These are phyloP conservation scores for Euleptes europaea DNA, from an alignment of 2,113 vertebrate genomes.

Conservation along the genomic window DNA sequence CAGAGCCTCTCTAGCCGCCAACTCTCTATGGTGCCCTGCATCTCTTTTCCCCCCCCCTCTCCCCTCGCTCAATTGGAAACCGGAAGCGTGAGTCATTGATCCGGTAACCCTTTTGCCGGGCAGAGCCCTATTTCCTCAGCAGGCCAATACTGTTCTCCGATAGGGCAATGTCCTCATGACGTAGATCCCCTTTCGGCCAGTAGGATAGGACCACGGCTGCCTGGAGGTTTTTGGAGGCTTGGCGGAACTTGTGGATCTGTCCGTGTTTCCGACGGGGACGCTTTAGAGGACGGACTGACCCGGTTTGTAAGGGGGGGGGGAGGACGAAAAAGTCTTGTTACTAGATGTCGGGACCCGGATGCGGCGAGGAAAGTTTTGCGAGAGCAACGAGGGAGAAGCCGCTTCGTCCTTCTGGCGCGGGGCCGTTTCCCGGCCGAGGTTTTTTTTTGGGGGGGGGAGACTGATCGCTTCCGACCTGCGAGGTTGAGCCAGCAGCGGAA, in stretches of 20 bases:
- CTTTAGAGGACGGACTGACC: background rate
- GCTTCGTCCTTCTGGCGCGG: background rate
- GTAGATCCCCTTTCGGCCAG: accelerated
- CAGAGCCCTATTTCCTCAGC: too few species aligned
- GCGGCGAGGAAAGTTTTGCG: background rate
- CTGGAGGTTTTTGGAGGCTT: accelerated
- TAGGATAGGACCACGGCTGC: conserved; percentile 32
- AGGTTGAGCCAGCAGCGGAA: background rate
- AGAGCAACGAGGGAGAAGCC: background rate
- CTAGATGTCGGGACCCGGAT: accelerated
- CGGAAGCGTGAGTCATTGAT: background rate
- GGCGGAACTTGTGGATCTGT: background rate
- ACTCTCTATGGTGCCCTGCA: too few species aligned
- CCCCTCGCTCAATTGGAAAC: background rate
- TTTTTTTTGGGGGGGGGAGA: too few species aligned
- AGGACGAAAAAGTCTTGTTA: accelerated
- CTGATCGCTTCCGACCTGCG: background rate
- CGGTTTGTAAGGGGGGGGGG: background rate
- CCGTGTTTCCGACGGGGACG: background rate
- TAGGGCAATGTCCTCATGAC: background rate
- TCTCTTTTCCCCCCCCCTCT: too few species aligned
- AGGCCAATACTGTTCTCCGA: background rate
- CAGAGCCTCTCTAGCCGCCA: background rate
- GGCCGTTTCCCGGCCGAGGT: background rate
- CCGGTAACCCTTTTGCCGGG: too few species aligned